Evolutionary conservation across 2,113 vertebrate species (phyloP), one percentile per base, ranked within the genome.

Genomic region (Sinocyclocheilus grahami): DNA sequence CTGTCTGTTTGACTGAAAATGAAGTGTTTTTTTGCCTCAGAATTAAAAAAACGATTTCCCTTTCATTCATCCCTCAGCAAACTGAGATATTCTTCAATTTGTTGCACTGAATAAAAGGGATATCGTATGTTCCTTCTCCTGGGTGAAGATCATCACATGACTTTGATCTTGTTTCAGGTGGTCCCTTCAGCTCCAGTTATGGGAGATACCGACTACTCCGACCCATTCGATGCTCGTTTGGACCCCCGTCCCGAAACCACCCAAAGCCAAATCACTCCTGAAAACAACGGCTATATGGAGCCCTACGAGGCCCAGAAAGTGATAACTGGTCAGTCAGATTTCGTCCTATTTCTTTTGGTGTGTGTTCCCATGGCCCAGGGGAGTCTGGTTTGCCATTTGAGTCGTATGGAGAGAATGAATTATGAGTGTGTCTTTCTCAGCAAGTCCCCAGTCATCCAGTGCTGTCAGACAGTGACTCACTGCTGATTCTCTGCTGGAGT

Each of bases 221-320:
- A 99, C 90, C 97, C 97, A 0, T 99, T 98, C 91, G 97, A 99
- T 93, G 97, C 96, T 82, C 96, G 95, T 85, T 96, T 95, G 89
- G 95, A 97, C 85, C 88, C 93, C 1, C 87, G 91, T 78, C 71
- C 86, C 33, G 90, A 92, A 67, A 82, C 77, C 12, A 90, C 88
- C 37, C 83, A 88, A 85, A 91, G 92, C 0, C 94, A 93, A 87
- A 90, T 90, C 51, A 91, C 94, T 87, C 93, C 94, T 0, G 93
- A 96, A 86, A 97, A 95, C 62, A 94, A 96, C 65, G 97, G 97
- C 90, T 99, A 99, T 90, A 99, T 99, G 97, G 97, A 99, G 76
- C 97, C 97, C 0, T 98, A 97, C 0, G 97, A 99, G 92, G 97
- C 97, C 16, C 97, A 99, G 85, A 94, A 95, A 88, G 96, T 99